phyloP scores from a whole-genome alignment of 2,113 vertebrate genomes.

The Dicentrarchus labrax region DNA sequence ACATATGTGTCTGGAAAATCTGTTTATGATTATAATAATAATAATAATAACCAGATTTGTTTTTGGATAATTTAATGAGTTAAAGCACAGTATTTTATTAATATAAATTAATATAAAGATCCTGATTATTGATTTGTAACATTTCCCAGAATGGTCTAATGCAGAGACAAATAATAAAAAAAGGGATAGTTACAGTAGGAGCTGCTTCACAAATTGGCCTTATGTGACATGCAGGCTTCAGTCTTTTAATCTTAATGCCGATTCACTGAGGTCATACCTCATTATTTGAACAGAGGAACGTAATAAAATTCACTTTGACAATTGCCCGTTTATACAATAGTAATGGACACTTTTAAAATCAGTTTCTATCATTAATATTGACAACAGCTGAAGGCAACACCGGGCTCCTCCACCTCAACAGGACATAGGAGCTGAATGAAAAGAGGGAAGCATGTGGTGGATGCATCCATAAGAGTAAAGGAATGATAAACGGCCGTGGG shows the following conservation, averaged over 20 bases:
- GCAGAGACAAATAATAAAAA: background rate
- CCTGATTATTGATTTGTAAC: background rate
- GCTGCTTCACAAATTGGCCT: background rate
- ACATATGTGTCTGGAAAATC: background rate
- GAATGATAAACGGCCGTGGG: constrained; percentile 18
- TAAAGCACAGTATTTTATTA: background rate
- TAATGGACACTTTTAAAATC: background rate
- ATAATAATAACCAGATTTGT: background rate
- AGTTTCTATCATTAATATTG: background rate
- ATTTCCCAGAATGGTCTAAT: background rate
- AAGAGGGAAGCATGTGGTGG: constrained; percentile 11
- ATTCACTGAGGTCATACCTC: background rate
- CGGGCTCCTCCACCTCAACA: background rate
- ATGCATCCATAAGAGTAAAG: background rate
- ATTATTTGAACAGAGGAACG: background rate
- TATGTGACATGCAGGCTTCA: background rate
- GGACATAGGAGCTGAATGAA: constrained; percentile 19
- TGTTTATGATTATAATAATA: background rate
- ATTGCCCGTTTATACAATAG: background rate
- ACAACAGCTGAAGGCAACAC: constrained; percentile 1
- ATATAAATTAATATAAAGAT: background rate
- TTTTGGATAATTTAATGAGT: background rate
- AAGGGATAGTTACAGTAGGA: background rate
- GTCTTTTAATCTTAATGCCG: background rate
- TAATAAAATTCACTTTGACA: background rate